Percentiles rank a stretch among this genome's conserved stretches.
These are phyloP conservation scores for Dermatemys mawii DNA, from an alignment of 2,113 vertebrate species.

Conservation along the genomic window DNA sequence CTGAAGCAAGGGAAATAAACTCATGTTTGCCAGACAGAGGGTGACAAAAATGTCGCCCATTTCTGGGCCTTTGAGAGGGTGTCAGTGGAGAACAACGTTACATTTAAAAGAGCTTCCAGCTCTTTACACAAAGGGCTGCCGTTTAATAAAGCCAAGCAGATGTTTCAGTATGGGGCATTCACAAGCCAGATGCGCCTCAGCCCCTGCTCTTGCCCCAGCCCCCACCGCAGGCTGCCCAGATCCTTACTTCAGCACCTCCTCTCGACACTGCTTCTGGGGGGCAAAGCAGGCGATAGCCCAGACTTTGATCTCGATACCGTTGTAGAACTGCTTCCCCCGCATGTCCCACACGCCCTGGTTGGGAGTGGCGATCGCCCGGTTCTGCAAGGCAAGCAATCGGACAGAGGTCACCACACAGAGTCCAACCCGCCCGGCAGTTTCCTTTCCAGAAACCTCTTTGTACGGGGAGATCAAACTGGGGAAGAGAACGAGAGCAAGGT, in stretches of 20 bases:
- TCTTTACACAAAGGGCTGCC: background rate
- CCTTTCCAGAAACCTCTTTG: background rate
- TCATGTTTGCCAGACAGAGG: background rate
- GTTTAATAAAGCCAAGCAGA: background rate
- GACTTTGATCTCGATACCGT: conserved; percentile 99
- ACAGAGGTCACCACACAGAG: conserved; percentile 11
- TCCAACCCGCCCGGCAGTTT: background rate
- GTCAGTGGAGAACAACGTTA: background rate
- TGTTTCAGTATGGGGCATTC: background rate
- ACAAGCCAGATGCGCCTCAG: background rate
- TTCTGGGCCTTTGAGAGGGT: background rate
- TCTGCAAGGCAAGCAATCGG: conserved; percentile 80
- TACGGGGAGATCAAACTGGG: background rate
- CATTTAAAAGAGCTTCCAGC: background rate
- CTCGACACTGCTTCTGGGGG: conserved; percentile 98
- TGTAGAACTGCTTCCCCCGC: conserved; percentile 99
- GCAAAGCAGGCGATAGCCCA: conserved; percentile 99
- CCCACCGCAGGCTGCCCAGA: background rate
- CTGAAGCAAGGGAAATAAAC: background rate
- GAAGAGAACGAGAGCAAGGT: background rate
- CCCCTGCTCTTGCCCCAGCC: background rate
- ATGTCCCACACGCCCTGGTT: conserved; percentile 99
- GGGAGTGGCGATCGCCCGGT: conserved; percentile 97
- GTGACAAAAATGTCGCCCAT: background rate
- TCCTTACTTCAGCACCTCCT: conserved; percentile 99